Evolutionary conservation across 64 coral and sea anemone species (phyloP).

Genomic region (Stylophora pistillata): DNA sequence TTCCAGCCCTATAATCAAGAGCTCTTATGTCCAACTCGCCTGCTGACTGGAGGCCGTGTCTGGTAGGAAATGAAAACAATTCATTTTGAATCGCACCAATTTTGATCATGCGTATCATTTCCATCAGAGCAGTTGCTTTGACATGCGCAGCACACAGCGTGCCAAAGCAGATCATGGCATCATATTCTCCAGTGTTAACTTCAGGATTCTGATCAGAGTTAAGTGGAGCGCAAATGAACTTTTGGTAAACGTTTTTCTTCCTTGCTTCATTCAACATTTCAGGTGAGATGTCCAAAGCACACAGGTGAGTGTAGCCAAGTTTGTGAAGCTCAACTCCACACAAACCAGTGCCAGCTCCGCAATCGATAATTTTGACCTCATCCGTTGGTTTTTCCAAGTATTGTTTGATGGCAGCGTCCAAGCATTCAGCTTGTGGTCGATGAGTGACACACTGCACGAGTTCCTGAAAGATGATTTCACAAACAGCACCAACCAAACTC

Average conservation of each 20-base stretch:
- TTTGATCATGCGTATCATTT: too few species aligned
- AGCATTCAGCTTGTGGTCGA: not conserved
- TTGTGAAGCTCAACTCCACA: conserved; percentile 9
- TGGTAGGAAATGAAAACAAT: too few species aligned
- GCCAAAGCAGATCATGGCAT: conserved; percentile 24
- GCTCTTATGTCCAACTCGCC: too few species aligned
- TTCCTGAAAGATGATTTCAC: too few species aligned
- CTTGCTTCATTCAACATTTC: conserved; percentile 38
- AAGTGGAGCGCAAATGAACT: conserved; percentile 21
- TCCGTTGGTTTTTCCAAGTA: not conserved
- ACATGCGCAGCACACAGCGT: not conserved
- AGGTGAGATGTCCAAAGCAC: conserved; percentile 17
- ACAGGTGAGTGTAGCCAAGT: conserved; percentile 29
- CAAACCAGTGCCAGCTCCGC: conserved; percentile 29
- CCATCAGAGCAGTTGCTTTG: too few species aligned
- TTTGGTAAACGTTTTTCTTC: conserved; percentile 37
- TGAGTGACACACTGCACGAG: too few species aligned
- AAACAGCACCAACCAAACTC: too few species aligned
- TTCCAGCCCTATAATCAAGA: too few species aligned
- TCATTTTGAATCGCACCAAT: too few species aligned
- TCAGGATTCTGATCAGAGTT: conserved; percentile 1
- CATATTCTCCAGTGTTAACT: conserved; percentile 25
- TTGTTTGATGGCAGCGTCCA: not conserved
- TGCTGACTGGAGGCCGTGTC: too few species aligned
- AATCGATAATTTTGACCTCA: not conserved